Base-by-base conservation (phyloP, 1,140 invertebrate species). In the Dinothrombium tinctorium region DNA sequence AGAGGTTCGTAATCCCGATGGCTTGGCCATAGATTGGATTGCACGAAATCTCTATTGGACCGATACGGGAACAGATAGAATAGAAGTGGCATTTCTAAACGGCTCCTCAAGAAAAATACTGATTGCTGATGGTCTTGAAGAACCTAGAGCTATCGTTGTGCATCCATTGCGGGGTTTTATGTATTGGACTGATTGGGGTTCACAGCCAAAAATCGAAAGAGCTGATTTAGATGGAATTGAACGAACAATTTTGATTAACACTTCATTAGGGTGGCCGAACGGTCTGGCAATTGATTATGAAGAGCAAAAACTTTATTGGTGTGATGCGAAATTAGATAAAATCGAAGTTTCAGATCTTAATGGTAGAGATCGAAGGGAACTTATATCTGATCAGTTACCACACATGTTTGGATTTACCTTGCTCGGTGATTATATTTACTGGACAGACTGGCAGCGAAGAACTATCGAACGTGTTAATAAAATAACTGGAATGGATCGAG, bases 231-330 rank as follows among this genome's bases (percentile, higher is more conserved):
- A 95, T 57, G 89, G 87, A 0, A 73, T 69, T 0, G 71, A 74
- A 17, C 58, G 90, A 12, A 69, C 65, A 12, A 72, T 73, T 0
- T 60, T 62, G 25, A 58, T 76, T 2, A 60, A 96, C 1, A 69
- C 95, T 0, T 72, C 68, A 1, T 87, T 99, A 14, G 73, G 76
- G 22, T 95, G 87, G 87, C 87, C 90, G 0, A 95, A 95, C 56
- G 87, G 84, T 0, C 73, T 96, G n/a, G 77, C 86, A 0, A 56
- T 98, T 12, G 92, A 96, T 57, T 68, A 77, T 5, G 67, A 73
- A 1, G 69, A 69, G 8, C 68, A 68, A 49, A 77, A 77, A 45
- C 65, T 96, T 1, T 96, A 94, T 56, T 96, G 90, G 78, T 83
- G 83, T 47, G 90, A 96, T 58, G 84, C 80, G 0, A 78, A 82